Conservation (phyloP, 2,888 invertebrate genomes). For the Desoria tigrina region DNA sequence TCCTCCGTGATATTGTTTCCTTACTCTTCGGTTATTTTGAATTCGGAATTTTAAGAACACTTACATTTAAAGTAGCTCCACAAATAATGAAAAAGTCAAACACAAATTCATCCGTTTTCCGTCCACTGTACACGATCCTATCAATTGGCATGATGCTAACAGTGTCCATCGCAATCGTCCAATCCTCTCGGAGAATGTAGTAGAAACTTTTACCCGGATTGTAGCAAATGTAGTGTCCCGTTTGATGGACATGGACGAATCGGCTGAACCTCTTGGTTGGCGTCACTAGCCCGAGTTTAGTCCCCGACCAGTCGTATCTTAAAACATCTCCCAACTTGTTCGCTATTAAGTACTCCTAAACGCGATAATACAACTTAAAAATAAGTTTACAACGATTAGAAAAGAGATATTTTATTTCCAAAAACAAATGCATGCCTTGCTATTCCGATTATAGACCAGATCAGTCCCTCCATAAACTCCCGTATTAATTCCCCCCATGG, state of each 20-base stretch:
- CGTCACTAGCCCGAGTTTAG: slow-evolving; percentile 29
- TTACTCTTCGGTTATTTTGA: neutral
- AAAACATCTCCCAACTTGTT: slow-evolving; percentile 47
- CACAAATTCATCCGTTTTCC: slow-evolving; percentile 36
- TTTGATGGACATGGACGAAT: slow-evolving; percentile 45
- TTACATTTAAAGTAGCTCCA: slow-evolving; percentile 43
- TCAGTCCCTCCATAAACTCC: slow-evolving; percentile 50
- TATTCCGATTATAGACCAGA: slow-evolving; percentile 46
- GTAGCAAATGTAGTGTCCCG: slow-evolving; percentile 44
- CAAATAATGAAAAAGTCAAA: slow-evolving; percentile 49
- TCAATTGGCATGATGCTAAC: slow-evolving; percentile 47
- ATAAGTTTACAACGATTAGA: too few relatives aligned
- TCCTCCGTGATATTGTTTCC: neutral
- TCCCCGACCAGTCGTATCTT: slow-evolving; percentile 47
- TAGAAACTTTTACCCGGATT: slow-evolving; percentile 47
- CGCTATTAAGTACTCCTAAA: slow-evolving; percentile 49
- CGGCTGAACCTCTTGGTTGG: slow-evolving; percentile 44
- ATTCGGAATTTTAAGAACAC: neutral
- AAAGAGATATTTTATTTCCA: slow-evolving; percentile 2
- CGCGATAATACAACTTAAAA: neutral
- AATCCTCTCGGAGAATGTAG: slow-evolving; percentile 48
- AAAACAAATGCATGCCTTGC: slow-evolving; percentile 20
- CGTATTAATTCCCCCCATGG: slow-evolving; percentile 41
- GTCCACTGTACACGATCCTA: slow-evolving; percentile 35
- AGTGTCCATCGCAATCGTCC: slow-evolving; percentile 46